Evolutionary conservation across 2,113 vertebrate species (phyloP), one percentile per base, ranked within the genome.

Genomic region (Embiotoca jacksoni): DNA sequence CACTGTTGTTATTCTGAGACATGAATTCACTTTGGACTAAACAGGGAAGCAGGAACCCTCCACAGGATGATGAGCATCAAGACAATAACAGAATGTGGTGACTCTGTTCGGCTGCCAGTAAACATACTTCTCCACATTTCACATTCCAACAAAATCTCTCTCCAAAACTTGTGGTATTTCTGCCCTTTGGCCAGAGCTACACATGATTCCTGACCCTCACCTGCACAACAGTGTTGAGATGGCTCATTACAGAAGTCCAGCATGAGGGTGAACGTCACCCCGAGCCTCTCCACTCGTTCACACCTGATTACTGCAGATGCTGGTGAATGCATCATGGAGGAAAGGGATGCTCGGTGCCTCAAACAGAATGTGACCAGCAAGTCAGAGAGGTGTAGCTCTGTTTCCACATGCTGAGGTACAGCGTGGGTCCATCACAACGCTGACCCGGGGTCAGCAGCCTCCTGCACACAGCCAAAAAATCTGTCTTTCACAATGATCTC

Each of bases 181-280:
- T 63, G 56, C 54, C 50, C 66, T 80, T 82, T 82, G 62, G 8
- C 30, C 59, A 58, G 54, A 60, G 41, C 47, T 73, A 31, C 32
- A 53, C 13, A 57, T 69, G 72, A 69, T 61, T 70, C 9, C 62
- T 10, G 33, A 67, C 75, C 70, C 36, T 75, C 4, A 74, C 58
- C 47, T 69, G 62, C 57, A 72, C 50, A 11, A 30, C 63, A 35
- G 10, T 67, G 7, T 31, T 44, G 44, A n/a, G 52, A 52, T 31
- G 14, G 39, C 75, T 81, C 74, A 87, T 84, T 84, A 84, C 23
- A 58, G 37, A 66, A 31, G 5, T 71, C 52, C 55, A 68, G 52
- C 32, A 58, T n/a, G 47, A 73, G 62, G 53, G 16, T 11, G 57
- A 63, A 35, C 23, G 58, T 70, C 32, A 75, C 83, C 78, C 63